Evolutionary conservation across 2,797 vertebrate species (phyloP), one percentile per base, ranked within the genome.

Genomic region (Anolis apletophallus): DNA sequence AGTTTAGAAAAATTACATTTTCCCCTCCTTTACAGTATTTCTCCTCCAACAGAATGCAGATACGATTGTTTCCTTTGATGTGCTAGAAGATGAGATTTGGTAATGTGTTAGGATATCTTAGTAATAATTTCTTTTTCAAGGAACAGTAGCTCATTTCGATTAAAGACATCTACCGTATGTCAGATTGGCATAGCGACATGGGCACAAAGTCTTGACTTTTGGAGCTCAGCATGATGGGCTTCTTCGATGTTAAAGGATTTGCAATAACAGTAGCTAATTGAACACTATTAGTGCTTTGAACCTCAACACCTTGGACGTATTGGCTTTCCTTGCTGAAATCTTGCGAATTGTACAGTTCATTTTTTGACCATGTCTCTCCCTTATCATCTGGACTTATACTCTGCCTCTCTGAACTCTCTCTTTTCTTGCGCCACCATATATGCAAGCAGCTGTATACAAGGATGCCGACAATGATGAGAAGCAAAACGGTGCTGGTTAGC

Each of bases 381-480:
- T 57, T 76, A n/a, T 90, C 88, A 32, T 85, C 81, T 23, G 91
- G 90, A 5, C 73, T 80, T 64, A 84, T 79, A 8, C 80, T 88
- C 1, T 0, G 88, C 32, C 92, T 79, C 1, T 91, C 95, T 0
- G 85, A 1, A 0, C 32, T 87, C 77, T 94, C 93, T 0, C 67
- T 89, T 23, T 96, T 94, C 55, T 93, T 73, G 77, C 94, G 92
- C 91, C 97, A 98, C 90, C 96, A 92, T 80, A 97, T 94, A 86
- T 96, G 97, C 69, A 98, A 92, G 88, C 97, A 98, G 19, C 97
- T 96, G 19, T 98, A 98, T 85, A 98, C 85, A 87, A 98, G 95
- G 74, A 97, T 88, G 3, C 95, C 94, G 0, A 96, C 95, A 0
- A 98, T 97, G 88, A 97, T 91, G 88, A 98, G 96, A 21, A 98